Evolutionary conservation across 2,797 vertebrate genomes (phyloP), one percentile per base, ranked within the genome.

Genomic region (Lithobates pipiens): DNA sequence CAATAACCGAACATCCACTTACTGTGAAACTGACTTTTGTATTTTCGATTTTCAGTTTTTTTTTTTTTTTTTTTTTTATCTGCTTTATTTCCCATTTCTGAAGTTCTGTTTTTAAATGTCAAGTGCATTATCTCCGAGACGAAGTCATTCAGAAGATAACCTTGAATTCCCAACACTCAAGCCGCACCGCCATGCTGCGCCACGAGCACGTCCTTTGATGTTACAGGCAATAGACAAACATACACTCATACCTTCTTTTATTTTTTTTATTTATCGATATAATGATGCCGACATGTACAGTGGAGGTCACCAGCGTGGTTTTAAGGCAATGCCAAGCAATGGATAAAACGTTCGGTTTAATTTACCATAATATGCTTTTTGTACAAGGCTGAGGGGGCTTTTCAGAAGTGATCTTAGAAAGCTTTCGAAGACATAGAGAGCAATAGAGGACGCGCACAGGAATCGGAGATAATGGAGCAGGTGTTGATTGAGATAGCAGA

Each of bases 71-170:
- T 71, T n/a, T 80, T 21, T 71, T 25, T 71, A 54, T 25, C n/a
- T n/a, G 29, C 34, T 70, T 10, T 73, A 32, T n/a, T 70, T 23
- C 6, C 50, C 18, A 16, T 27, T 54, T 70, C 10, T 69, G 39
- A 50, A 18, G 68, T 23, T 74, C 80, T 82, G 21, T 65, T 23
- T 82, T 75, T 65, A 82, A 82, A 74, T 82, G 80, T 82, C 80
- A 82, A 82, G 71, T 67, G 36, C 80, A 74, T 82, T 65, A 46
- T 75, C 16, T 82, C 21, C 10, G 29, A 63, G 50, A 61, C 10
- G 27, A 46, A 77, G 75, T 23, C 7, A 25, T 57, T 36, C 71
- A 39, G 15, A 46, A 73, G 71, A 73, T 44, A 36, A 57, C 67
- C 46, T 80, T 80, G 11, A 44, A 71, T 36, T 71, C 77, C 46